Percentiles rank a stretch among this genome's conserved stretches.
Evolutionary conservation across 92 coral and sea anemone species (phyloP).

Genomic region (Montipora capitata): DNA sequence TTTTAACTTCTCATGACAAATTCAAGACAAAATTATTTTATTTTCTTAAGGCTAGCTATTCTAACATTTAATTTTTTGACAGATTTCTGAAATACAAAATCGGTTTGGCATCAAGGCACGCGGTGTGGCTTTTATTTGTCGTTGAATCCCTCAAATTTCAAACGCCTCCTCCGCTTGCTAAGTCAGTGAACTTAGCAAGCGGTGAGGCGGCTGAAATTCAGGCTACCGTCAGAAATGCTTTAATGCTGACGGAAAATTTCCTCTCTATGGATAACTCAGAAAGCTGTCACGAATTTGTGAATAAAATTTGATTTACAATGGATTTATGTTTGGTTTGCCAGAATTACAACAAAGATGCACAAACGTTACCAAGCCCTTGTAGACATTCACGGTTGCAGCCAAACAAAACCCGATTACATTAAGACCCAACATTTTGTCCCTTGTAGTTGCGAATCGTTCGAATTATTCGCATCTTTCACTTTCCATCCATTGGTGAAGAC

Average conservation of each 20-base stretch:
- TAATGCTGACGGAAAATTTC: too few relatives aligned
- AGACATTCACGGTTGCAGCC: too few relatives aligned
- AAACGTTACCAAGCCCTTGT: background rate
- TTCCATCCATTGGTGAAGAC: too few relatives aligned
- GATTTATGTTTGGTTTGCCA: background rate
- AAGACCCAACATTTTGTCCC: too few relatives aligned
- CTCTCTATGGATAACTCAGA: too few relatives aligned
- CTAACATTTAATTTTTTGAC: background rate
- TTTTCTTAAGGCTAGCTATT: conserved; percentile 1
- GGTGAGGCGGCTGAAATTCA: too few relatives aligned
- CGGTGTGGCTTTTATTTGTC: background rate
- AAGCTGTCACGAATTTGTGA: background rate
- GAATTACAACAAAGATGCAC: background rate
- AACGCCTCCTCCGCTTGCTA: too few relatives aligned
- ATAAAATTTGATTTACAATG: background rate
- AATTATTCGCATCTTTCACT: too few relatives aligned
- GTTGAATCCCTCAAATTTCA: background rate
- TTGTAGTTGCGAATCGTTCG: too few relatives aligned
- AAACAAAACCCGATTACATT: too few relatives aligned
- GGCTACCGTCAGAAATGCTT: too few relatives aligned
- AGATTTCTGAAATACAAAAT: background rate
- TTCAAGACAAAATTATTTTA: background rate
- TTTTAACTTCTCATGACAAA: background rate
- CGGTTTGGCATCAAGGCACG: background rate
- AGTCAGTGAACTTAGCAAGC: too few relatives aligned